A percentile compares a stretch with the other conserved stretches of the same genome.
Evolutionary conservation across 35 echinoderm and acorn worm genomes (phyloP).

Genomic region (Lytechinus pictus): DNA sequence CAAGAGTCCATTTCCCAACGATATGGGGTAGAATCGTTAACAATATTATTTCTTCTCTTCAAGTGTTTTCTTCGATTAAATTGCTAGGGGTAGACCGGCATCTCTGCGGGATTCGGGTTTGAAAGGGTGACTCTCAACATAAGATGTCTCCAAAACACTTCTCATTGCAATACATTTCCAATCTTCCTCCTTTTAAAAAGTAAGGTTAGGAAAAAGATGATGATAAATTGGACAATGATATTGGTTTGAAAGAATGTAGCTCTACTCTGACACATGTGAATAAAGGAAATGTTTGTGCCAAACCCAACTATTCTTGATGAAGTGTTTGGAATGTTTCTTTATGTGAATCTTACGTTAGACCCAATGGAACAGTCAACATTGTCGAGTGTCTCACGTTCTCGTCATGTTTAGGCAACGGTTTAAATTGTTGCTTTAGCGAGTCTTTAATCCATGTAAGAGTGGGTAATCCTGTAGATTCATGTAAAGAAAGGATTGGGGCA

Average conservation of each 20-base stretch:
- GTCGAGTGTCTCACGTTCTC: background rate
- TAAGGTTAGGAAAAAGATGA: background rate
- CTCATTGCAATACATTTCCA: no score
- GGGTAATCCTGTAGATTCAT: background rate
- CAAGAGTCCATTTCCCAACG: no score
- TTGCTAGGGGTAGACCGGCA: no score
- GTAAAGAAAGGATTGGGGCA: background rate
- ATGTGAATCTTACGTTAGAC: background rate
- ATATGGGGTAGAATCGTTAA: no score
- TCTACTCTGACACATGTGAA: background rate
- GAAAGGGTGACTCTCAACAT: no score
- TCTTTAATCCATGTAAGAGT: background rate
- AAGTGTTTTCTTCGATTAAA: no score
- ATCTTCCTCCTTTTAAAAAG: background rate
- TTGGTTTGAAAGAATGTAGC: background rate
- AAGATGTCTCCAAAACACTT: no score
- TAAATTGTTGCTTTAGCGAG: constrained; percentile 11
- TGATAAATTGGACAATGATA: background rate
- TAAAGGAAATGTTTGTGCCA: background rate
- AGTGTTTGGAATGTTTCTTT: background rate
- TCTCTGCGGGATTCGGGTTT: no score
- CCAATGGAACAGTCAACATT: background rate
- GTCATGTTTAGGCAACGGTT: background rate
- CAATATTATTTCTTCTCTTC: no score
- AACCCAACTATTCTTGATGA: background rate